Conservation (phyloP, 2,113 vertebrate genomes). For the Physeter macrocephalus region DNA sequence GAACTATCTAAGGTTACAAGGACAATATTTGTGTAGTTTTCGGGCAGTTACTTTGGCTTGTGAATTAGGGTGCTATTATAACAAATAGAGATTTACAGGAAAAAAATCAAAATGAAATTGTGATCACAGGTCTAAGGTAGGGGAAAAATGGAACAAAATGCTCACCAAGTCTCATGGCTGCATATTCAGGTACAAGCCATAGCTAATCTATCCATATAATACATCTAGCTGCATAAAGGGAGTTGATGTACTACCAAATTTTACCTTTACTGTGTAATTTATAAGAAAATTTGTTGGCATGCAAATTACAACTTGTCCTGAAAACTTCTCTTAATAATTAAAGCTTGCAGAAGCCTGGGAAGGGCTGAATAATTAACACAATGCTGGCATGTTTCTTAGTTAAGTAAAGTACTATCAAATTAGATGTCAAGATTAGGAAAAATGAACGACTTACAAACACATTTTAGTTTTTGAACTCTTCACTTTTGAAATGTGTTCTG, state of each 20-base stretch:
- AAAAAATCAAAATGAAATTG: background rate
- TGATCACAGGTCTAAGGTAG: background rate
- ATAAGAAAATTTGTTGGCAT: slow-evolving; percentile 61
- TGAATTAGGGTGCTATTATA: background rate
- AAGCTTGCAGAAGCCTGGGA: slow-evolving; percentile 35
- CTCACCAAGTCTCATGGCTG: background rate
- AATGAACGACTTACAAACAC: background rate
- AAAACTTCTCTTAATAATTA: slow-evolving; percentile 54
- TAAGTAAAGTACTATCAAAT: slow-evolving; percentile 40
- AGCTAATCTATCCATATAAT: too few species aligned
- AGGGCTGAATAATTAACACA: slow-evolving; percentile 50
- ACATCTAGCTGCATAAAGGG: background rate
- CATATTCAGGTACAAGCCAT: background rate
- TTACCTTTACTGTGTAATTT: slow-evolving; percentile 49
- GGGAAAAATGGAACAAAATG: background rate
- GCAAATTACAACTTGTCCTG: slow-evolving; percentile 63
- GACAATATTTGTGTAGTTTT: background rate
- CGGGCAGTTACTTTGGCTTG: background rate
- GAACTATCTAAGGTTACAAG: background rate
- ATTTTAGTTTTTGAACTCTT: background rate
- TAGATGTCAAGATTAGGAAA: slow-evolving; percentile 20
- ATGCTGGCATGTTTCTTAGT: background rate
- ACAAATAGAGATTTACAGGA: background rate
- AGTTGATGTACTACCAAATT: background rate
- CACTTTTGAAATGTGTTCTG: background rate